Evolutionary conservation across 2,113 vertebrate species (phyloP).

Genomic region (Chionodraco myersi): DNA sequence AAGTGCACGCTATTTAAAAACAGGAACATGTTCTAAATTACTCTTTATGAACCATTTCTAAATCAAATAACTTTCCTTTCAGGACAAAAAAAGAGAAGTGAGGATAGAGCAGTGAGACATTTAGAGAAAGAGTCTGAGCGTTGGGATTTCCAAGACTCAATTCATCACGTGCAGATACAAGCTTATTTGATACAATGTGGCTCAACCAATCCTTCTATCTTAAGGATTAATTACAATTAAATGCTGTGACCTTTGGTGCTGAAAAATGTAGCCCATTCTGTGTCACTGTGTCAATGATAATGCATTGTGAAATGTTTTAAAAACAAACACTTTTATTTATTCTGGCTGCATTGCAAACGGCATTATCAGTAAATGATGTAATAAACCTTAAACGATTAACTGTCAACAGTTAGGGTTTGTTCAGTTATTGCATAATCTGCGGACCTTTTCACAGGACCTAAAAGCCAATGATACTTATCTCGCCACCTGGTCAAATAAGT

Average conservation of each 20-base stretch:
- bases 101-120: not conserved
- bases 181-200: not conserved
- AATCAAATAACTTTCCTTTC: constrained; percentile 13
- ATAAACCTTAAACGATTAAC: not conserved
- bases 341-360: not conserved
- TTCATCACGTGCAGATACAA: not conserved
- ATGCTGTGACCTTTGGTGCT: not conserved
- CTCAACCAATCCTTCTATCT: not conserved
- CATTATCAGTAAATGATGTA: not conserved
- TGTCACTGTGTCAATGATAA: not conserved
- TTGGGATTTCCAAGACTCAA: not conserved
- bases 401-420: not conserved
- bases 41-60: not conserved
- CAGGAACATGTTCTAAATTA: not conserved
- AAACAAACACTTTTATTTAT: constrained; percentile 13
- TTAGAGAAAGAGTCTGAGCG: not conserved
- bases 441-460: not conserved
- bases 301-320: constrained; percentile 5
- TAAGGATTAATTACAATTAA: not conserved
- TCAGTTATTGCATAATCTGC: not conserved
- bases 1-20: constrained; percentile 4
- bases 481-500: too few relatives aligned
- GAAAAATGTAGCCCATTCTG: not conserved
- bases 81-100: constrained; percentile 15
- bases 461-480: too few relatives aligned